A percentile compares a stretch with the other conserved stretches of the same genome.
These are phyloP conservation scores for Platyscapa corneri DNA, from an alignment of 1,140 invertebrate species.

Conservation along the genomic window DNA sequence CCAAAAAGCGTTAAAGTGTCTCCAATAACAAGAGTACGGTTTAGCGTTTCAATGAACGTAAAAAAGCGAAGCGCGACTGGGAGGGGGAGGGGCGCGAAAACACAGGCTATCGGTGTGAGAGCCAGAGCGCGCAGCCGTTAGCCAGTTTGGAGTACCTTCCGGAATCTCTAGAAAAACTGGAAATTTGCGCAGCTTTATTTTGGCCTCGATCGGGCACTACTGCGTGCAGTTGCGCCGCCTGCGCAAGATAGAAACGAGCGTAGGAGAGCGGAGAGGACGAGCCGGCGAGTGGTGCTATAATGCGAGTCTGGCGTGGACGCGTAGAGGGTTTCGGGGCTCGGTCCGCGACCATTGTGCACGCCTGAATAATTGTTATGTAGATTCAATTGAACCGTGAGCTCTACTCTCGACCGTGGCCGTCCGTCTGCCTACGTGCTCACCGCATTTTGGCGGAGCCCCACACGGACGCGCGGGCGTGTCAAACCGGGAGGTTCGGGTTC, in stretches of 20 bases:
- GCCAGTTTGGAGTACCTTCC: not conserved
- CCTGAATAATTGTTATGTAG: constrained; percentile 56
- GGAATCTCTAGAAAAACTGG: constrained; percentile 13
- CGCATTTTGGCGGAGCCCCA: not conserved
- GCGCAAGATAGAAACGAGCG: not conserved
- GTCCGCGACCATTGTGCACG: constrained; percentile 41
- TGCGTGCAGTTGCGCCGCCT: not conserved
- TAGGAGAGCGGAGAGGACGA: not conserved
- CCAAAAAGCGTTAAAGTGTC: not conserved
- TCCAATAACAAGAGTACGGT: constrained; percentile 17
- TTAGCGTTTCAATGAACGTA: not conserved
- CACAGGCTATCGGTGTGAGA: not conserved
- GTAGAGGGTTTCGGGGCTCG: not conserved
- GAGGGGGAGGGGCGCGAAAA: too few species aligned
- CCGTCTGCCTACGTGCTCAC: not conserved
- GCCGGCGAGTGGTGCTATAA: not conserved
- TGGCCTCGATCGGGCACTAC: not conserved
- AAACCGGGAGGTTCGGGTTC: not conserved
- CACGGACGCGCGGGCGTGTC: not conserved
- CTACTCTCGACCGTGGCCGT: constrained; percentile 11
- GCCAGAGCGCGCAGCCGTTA: not conserved
- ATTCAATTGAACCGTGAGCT: constrained; percentile 54
- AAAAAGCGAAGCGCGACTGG: not conserved
- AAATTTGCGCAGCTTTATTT: constrained; percentile 20
- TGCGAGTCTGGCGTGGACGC: not conserved